A percentile compares a stretch with the other conserved stretches of the same genome.
Conservation (phyloP, 2,113 vertebrate genomes). For the Ptychochromis oligacanthus region DNA sequence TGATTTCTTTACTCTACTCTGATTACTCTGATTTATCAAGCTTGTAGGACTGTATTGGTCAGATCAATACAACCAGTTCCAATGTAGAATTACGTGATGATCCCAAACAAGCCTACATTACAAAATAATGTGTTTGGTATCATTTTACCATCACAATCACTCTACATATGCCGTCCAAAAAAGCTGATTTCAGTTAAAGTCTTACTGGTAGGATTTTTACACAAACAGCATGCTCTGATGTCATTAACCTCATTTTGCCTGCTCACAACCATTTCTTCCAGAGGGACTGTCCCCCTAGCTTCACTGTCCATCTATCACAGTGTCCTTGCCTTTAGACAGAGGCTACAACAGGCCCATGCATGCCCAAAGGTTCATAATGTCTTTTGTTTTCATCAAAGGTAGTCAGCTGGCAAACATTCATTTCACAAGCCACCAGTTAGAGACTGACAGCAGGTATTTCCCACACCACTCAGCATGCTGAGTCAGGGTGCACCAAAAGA, state of each 20-base stretch:
- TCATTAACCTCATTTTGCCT: not conserved
- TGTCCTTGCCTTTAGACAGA: constrained; percentile 42
- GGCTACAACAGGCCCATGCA: constrained; percentile 12
- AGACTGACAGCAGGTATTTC: constrained; percentile 18
- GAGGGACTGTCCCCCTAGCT: constrained; percentile 6
- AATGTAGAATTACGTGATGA: not conserved
- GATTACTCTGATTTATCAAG: too few species aligned
- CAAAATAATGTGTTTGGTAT: not conserved
- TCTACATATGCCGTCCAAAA: not conserved
- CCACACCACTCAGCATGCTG: constrained; percentile 10
- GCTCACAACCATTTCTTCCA: not conserved
- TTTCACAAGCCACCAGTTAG: not conserved
- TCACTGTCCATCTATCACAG: constrained; percentile 32
- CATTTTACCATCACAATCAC: not conserved
- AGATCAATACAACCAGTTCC: constrained; percentile 5
- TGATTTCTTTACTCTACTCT: constrained; percentile 39
- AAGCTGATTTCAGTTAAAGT: not conserved
- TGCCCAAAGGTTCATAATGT: not conserved
- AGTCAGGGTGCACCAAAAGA: constrained; percentile 32
- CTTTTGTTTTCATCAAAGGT: constrained; percentile 24
- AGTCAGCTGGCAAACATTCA: constrained; percentile 10
- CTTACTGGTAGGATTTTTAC: not conserved
- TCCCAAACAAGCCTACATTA: not conserved
- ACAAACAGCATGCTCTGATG: not conserved
- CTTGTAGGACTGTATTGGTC: not conserved